phyloP scores from a whole-genome alignment of 2,113 vertebrate genomes.

The Heteronetta atricapilla region DNA sequence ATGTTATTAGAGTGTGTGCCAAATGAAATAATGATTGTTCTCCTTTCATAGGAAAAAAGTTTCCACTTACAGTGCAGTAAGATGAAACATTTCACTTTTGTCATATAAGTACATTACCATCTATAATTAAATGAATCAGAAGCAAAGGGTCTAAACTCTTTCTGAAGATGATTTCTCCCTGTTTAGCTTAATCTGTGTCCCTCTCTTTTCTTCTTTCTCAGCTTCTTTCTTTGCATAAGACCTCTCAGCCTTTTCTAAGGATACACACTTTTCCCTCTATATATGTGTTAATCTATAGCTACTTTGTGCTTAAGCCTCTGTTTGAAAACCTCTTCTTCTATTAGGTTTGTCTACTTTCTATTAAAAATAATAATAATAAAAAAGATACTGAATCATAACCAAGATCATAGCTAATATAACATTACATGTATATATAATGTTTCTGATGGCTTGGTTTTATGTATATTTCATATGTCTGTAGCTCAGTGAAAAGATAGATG shows the following conservation, averaged over 20 bases:
- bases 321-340: not conserved
- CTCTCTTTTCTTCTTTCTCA: not conserved
- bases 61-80: not conserved
- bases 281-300: not conserved
- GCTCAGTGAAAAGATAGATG: not conserved
- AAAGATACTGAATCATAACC: not conserved
- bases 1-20: conserved; percentile 39
- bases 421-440: not conserved
- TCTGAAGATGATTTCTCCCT: not conserved
- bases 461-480: not conserved
- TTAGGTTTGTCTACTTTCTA: not conserved
- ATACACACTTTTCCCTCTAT: not conserved
- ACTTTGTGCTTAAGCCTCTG: not conserved
- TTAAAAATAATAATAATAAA: not conserved
- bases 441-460: not conserved
- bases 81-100: conserved; percentile 18
- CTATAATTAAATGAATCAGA: not conserved
- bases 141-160: not conserved
- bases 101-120: not conserved
- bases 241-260: not conserved
- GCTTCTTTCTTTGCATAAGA: not conserved
- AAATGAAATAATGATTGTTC: conserved; percentile 32
- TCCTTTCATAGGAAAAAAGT: conserved; percentile 12
- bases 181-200: not conserved
- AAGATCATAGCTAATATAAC: not conserved